Conservation (phyloP, 2,113 vertebrate species). For the Forbesichthys agassizii region DNA sequence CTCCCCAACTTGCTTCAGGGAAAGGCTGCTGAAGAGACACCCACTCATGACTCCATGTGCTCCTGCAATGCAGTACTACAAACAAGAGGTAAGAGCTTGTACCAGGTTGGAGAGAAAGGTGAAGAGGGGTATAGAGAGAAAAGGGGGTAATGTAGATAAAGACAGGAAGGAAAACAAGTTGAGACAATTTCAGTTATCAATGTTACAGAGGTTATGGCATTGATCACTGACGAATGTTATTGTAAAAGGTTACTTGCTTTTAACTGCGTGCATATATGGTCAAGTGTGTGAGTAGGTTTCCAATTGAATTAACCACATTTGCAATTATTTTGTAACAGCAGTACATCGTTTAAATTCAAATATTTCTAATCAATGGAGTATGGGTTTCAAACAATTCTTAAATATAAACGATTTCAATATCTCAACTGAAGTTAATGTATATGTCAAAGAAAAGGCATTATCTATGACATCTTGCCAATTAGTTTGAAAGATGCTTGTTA, state of each 20-base stretch:
- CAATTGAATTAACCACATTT: background rate
- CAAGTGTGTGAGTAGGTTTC: background rate
- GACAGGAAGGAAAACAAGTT: slow-evolving; percentile 56
- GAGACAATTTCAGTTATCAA: slow-evolving; percentile 39
- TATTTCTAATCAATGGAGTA: background rate
- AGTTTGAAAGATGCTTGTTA: background rate
- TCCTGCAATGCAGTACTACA: slow-evolving; percentile 69
- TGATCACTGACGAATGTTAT: background rate
- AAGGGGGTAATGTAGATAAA: slow-evolving; percentile 41
- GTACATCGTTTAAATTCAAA: background rate
- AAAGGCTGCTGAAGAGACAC: slow-evolving; percentile 29
- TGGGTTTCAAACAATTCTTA: background rate
- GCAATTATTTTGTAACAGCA: background rate
- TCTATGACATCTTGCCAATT: slow-evolving; percentile 35
- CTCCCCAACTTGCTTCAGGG: slow-evolving; percentile 61
- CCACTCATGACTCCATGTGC: slow-evolving; percentile 63
- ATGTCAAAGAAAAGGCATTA: background rate
- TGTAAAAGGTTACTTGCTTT: too few species aligned
- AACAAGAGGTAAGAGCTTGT: slow-evolving; percentile 67
- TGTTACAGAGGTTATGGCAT: slow-evolving; percentile 6
- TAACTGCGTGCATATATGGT: background rate
- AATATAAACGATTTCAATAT: background rate
- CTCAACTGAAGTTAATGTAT: background rate
- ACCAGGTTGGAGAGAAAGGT: slow-evolving; percentile 41
- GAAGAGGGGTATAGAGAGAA: slow-evolving; percentile 33